Base-by-base conservation (phyloP, 2,113 vertebrate genomes). In the Boulengeromyrus knoepffleri region DNA sequence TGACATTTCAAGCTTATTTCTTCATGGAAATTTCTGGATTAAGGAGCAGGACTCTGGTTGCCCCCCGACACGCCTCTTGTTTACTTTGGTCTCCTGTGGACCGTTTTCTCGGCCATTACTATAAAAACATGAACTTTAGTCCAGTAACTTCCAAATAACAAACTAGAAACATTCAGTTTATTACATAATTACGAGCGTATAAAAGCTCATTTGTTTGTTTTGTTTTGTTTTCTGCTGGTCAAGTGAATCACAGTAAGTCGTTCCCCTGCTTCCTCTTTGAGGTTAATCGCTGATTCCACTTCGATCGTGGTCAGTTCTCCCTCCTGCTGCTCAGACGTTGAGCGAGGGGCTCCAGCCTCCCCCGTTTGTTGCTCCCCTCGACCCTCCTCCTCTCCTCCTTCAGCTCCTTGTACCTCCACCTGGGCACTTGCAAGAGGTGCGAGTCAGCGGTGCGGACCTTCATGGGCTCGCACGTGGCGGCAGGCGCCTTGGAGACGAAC, bases 341-440 rank as follows among this genome's bases (percentile, higher is more conserved):
- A 17, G 56, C 17, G 1, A 62, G 8, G 87, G 53, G 31, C 15
- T 62, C 87, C 21, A 46, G 52, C 42, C 53, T 88, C 53, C 94
- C 95, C 70, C 91, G 94, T 90, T 92, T 94, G 70, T 96, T 95
- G 0, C 95, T 95, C 85, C 96, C 95, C 24, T 98, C 96, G 0
- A 95, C 96, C 90, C 94, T 96, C 92, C 93, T 95, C 92, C 94
- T 94, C 89, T 97, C 97, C 90, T 97, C 96, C 90, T 95, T 97
- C 36, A 97, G 92, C 92, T 97, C 97, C 92, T 98, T 99, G 95
- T 99, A 99, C 27, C 96, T 94, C 98, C 98, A 99, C 86, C 97
- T 98, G 91, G 99, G 99, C 90, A 98, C 94, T 96, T 98, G 96
- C 90, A 99, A 94, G 56, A 96, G 95, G 80, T 92, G 92, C 47